Evolutionary conservation across 2,113 vertebrate genomes (phyloP).

Genomic region (Boleophthalmus pectinirostris): DNA sequence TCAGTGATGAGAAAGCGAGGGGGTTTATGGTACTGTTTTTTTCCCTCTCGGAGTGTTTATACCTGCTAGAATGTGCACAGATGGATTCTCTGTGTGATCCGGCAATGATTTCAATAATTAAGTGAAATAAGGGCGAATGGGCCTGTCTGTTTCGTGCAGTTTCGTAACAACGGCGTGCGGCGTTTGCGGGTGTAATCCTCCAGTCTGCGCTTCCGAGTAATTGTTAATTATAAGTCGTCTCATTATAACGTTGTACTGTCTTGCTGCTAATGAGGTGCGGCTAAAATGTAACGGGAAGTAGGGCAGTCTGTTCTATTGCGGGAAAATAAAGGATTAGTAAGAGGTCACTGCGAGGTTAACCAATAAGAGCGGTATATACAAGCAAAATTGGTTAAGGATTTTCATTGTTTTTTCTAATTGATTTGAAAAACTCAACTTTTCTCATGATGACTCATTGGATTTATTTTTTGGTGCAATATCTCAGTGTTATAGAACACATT

Average conservation of each 20-base stretch:
- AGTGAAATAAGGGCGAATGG: slow-evolving; percentile 32
- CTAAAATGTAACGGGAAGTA: slow-evolving; percentile 17
- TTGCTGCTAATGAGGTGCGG: slow-evolving; percentile 40
- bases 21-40: slow-evolving; percentile 41
- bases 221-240: slow-evolving; percentile 43
- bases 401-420: background rate
- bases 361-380: background rate
- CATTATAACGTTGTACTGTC: slow-evolving; percentile 34
- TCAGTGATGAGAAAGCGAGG: slow-evolving; percentile 52
- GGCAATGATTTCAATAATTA: slow-evolving; percentile 51
- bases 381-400: background rate
- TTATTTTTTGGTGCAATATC: too few species aligned
- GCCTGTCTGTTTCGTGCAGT: slow-evolving; percentile 26
- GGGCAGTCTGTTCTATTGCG: slow-evolving; percentile 19
- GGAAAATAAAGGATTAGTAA: slow-evolving; percentile 25
- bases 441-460: too few species aligned
- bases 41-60: slow-evolving; percentile 43
- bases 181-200: slow-evolving; percentile 22
- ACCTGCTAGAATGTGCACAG: slow-evolving; percentile 61
- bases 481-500: too few species aligned
- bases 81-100: slow-evolving; percentile 55
- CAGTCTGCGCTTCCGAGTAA: slow-evolving; percentile 13
- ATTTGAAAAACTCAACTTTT: too few species aligned
- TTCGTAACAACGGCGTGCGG: slow-evolving; percentile 28
- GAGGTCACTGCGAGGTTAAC: slow-evolving; percentile 34